Evolutionary conservation across 2,888 invertebrate species (phyloP).

Genomic region (Stictocephala bisonia): DNA sequence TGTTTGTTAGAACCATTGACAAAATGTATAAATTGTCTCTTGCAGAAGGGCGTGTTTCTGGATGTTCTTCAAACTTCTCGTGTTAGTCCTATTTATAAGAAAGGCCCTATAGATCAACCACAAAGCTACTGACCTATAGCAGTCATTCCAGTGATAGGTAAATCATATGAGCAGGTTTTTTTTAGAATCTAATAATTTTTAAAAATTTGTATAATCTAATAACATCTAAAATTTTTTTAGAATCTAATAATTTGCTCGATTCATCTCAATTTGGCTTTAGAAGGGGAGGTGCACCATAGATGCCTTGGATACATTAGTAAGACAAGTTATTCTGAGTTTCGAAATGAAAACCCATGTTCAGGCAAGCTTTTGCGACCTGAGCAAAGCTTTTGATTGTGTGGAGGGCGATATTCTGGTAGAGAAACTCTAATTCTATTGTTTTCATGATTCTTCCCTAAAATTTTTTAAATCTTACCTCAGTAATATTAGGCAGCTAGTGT

Average conservation of each 20-base stretch:
- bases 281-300: not conserved
- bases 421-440: not conserved
- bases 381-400: no score
- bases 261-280: not conserved
- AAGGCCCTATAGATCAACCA: not conserved
- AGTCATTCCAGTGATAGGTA: no score
- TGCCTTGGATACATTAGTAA: not conserved
- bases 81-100: not conserved
- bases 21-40: no score
- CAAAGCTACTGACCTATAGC: no score
- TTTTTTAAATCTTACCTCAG: not conserved
- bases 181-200: no score
- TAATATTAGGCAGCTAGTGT: not conserved
- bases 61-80: not conserved
- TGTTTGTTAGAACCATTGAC: no score
- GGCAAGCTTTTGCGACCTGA: no score
- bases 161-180: no score
- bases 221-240: no score
- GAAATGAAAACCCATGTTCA: not conserved
- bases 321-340: not conserved
- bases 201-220: no score
- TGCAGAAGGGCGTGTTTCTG: no score
- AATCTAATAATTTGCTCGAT: not conserved
- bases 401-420: no score
- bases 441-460: not conserved